phyloP scores from a whole-genome alignment of 2,113 vertebrate species.

The Periophthalmus modestus region DNA sequence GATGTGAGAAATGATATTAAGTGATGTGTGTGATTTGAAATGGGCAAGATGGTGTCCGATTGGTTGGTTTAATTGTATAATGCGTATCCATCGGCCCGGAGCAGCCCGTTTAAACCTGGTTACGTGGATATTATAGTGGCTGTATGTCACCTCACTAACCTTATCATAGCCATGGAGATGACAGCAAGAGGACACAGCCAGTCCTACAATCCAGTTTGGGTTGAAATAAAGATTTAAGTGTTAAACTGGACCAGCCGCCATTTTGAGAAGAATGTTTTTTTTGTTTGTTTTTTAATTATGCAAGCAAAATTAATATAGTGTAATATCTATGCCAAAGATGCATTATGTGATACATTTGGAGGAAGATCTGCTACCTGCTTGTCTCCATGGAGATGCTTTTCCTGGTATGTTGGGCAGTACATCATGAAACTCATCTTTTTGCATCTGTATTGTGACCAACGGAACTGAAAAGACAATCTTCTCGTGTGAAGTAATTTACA shows the following conservation, averaged over 20 bases:
- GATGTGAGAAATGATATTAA: neutral
- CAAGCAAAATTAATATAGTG: neutral
- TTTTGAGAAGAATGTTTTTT: neutral
- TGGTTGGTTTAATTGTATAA: neutral
- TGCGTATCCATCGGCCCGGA: neutral
- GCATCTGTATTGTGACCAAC: too few species aligned
- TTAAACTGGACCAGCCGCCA: neutral
- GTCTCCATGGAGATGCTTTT: too few species aligned
- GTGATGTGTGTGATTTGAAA: conserved; percentile 1
- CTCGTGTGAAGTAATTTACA: too few species aligned
- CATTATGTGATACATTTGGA: too few species aligned
- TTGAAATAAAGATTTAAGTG: neutral
- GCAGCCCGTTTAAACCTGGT: neutral
- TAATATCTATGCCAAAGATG: neutral
- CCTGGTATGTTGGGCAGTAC: too few species aligned
- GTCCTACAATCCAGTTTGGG: neutral
- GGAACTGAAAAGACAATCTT: too few species aligned
- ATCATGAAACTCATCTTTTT: too few species aligned
- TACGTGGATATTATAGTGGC: neutral
- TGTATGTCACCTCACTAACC: conserved; percentile 4
- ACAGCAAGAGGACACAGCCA: neutral
- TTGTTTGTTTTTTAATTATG: neutral
- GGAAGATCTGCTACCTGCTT: too few species aligned
- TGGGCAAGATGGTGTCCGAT: neutral
- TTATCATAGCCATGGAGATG: neutral